Base-by-base conservation (phyloP, 2,888 invertebrate species). In the Trisateles emortualis region DNA sequence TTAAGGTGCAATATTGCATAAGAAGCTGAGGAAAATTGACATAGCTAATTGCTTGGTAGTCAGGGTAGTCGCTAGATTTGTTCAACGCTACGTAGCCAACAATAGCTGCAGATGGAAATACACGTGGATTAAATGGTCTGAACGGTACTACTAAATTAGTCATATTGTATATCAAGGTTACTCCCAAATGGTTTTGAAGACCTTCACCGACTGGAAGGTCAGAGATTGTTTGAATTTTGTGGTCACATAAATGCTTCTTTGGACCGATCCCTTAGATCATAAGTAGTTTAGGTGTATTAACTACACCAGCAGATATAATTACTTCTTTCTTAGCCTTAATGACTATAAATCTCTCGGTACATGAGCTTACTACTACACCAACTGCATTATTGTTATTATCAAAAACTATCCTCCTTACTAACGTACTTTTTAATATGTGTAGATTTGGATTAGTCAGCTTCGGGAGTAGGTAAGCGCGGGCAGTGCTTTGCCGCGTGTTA, bases 211-310 rank as follows among this genome's bases (percentile, higher is more conserved):
- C 86, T n/a, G 79, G 78, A 0, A 74, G 66, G 55, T 84, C 62
- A 3, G 74, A 39, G 2, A 79, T 24, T 0, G 76, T 67, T 10
- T 67, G 26, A 8, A 85, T 83, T 8, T 68, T 62, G n/a, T 72
- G 59, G 24, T 74, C 64, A 1, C 57, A 22, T 5, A 86, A 65
- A 64, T 84, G 74, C 0, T 73, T 43, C n/a, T 58, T 71, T 5
- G 80, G 84, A 2, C 86, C 86, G 8, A 87, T 68, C 2, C 86
- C 84, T 0, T 84, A 86, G 3, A 81, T 36, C 83, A 86, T 83
- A 9, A 87, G 44, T 9, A 87, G 40, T 57, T 84, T 76, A n/a
- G 85, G 82, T 38, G 75, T 79, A 24, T 78, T 79, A 0, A 82
- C 61, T 10, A 79, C 62, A 5, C 86, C 86, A 11, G 80, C 83